Percentiles rank a stretch among this genome's conserved stretches.
These are phyloP conservation scores for Aquatica leii DNA, from an alignment of 2,888 invertebrate species.

Conservation along the genomic window DNA sequence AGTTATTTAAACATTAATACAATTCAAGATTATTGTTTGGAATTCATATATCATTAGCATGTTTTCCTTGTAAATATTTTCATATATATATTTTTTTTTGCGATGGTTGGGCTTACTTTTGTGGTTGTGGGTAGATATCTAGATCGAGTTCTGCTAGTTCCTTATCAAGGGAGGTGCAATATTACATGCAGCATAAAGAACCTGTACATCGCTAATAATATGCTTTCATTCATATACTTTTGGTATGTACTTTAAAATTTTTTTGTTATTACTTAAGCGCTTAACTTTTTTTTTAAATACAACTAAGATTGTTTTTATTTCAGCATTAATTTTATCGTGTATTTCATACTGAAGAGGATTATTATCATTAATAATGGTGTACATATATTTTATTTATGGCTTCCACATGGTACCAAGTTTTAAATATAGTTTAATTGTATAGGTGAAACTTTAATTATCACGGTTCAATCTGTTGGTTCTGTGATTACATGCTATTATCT, in stretches of 20 bases:
- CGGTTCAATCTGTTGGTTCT: slow-evolving; percentile 36
- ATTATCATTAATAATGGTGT: not conserved
- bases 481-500: slow-evolving; percentile 38
- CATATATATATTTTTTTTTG: no score
- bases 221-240: slow-evolving; percentile 31
- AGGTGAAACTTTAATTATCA: slow-evolving; percentile 27
- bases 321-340: slow-evolving; percentile 1
- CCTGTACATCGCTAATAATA: slow-evolving; percentile 56
- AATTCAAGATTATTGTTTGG: no score
- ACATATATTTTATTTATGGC: slow-evolving; percentile 21
- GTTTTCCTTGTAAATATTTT: no score
- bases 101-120: slow-evolving; percentile 53
- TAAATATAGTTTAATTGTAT: slow-evolving; percentile 23
- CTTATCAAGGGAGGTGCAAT: slow-evolving; percentile 69
- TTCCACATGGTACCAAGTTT: slow-evolving; percentile 30
- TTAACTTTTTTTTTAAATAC: not conserved
- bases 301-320: slow-evolving; percentile 6
- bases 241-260: slow-evolving; percentile 39
- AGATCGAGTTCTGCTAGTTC: slow-evolving; percentile 72
- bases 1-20: no score
- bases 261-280: slow-evolving; percentile 19
- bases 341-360: not conserved
- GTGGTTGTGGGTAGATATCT: slow-evolving; percentile 68
- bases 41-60: no score
- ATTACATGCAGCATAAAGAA: slow-evolving; percentile 64